Evolutionary conservation across 2,797 vertebrate species (phyloP).

Genomic region (Micropoecilia bifurca): DNA sequence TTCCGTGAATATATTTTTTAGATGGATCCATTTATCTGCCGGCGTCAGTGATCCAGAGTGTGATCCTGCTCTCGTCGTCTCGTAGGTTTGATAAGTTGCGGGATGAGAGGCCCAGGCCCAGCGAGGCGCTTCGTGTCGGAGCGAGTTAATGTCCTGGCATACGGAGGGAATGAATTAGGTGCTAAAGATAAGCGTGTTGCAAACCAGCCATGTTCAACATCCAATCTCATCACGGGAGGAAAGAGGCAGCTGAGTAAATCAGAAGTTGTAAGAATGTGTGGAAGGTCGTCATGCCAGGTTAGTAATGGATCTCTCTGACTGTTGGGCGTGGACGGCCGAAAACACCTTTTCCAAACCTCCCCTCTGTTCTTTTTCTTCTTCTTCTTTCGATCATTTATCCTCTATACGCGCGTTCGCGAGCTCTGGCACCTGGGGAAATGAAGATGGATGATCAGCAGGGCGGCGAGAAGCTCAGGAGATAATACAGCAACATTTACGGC

Average conservation of each 20-base stretch:
- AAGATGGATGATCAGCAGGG: constrained; percentile 72
- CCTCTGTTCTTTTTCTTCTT: neutral
- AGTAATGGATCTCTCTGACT: constrained; percentile 37
- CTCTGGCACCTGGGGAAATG: constrained; percentile 60
- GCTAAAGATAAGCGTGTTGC: constrained; percentile 19
- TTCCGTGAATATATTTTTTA: neutral
- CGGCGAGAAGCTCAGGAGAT: constrained; percentile 56
- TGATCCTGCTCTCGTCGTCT: neutral
- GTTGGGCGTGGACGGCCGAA: constrained; percentile 19
- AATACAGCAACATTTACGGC: constrained; percentile 45
- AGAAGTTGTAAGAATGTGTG: constrained; percentile 15
- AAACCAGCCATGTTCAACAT: constrained; percentile 28
- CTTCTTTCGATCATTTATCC: constrained; percentile 6
- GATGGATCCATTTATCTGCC: constrained; percentile 20
- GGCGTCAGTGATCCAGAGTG: constrained; percentile 15
- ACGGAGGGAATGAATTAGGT: constrained; percentile 30
- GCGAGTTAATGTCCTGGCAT: constrained; percentile 50
- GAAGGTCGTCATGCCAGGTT: constrained; percentile 30
- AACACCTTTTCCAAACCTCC: constrained; percentile 28
- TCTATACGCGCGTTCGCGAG: neutral
- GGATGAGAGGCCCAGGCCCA: constrained; percentile 21
- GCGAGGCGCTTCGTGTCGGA: constrained; percentile 31
- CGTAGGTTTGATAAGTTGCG: constrained; percentile 38
- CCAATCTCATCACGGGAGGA: constrained; percentile 23
- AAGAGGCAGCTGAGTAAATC: constrained; percentile 6